phyloP scores from a whole-genome alignment of 2,797 vertebrate genomes.

The Lates japonicus region DNA sequence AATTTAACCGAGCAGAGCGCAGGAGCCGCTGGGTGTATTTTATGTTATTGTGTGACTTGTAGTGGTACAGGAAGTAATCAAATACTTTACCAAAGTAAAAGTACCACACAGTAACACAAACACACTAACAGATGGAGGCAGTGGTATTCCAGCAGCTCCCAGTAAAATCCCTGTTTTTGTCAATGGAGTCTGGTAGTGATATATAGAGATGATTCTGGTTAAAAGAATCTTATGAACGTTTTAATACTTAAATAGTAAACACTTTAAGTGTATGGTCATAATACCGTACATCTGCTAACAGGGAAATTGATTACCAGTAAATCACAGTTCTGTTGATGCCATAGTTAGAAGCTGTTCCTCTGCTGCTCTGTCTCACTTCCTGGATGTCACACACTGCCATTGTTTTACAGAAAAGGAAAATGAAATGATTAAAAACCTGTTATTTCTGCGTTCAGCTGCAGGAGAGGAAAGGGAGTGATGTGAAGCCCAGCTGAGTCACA shows the following conservation, averaged over 20 bases:
- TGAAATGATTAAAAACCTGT: neutral
- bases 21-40: no score
- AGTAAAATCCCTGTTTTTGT: no score
- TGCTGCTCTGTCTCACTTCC: neutral
- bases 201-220: no score
- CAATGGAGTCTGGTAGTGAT: no score
- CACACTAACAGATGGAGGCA: no score
- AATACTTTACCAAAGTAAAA: no score
- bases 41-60: no score
- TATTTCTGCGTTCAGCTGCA: constrained; percentile 2
- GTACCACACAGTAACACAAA: no score
- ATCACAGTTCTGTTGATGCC: neutral
- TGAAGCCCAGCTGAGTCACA: neutral
- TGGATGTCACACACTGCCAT: neutral
- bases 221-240: neutral
- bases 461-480: neutral
- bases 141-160: no score
- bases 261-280: neutral
- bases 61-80: no score
- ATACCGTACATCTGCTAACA: neutral
- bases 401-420: neutral
- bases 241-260: neutral
- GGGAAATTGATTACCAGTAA: neutral
- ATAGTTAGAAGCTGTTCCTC: neutral
- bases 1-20: no score